phyloP scores from a whole-genome alignment of 1,140 invertebrate species.

The Acromyrmex heyeri region DNA sequence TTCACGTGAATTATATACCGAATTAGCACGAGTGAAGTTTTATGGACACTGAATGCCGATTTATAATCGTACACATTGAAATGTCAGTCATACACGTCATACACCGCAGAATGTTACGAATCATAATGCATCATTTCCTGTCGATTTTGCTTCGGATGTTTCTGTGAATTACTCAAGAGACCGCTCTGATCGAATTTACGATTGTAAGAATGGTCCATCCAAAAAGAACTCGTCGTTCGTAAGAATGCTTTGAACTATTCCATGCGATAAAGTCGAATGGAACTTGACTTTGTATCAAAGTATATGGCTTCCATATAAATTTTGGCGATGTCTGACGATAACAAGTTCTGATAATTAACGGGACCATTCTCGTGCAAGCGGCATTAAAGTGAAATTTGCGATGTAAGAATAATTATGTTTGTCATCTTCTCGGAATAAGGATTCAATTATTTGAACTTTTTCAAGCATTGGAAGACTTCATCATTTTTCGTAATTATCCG shows the following conservation, averaged over 20 bases:
- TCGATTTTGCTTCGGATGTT: slow-evolving; percentile 58
- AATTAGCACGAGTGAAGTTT: slow-evolving; percentile 61
- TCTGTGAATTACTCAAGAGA: slow-evolving; percentile 37
- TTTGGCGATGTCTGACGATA: not conserved
- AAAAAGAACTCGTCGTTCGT: not conserved
- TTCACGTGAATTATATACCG: slow-evolving; percentile 25
- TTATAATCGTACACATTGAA: slow-evolving; percentile 45
- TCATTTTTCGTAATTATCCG: slow-evolving; percentile 60
- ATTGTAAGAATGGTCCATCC: slow-evolving; percentile 28
- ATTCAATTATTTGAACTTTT: not conserved
- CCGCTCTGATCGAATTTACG: not conserved
- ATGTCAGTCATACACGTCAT: slow-evolving; percentile 28
- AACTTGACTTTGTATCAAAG: slow-evolving; percentile 20
- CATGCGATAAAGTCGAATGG: not conserved
- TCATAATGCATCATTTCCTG: slow-evolving; percentile 35
- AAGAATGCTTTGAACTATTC: not conserved
- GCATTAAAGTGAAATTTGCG: slow-evolving; percentile 17
- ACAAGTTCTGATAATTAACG: slow-evolving; percentile 46
- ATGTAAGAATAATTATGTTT: slow-evolving; percentile 18
- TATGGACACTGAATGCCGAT: slow-evolving; percentile 65
- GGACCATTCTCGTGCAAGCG: slow-evolving; percentile 27
- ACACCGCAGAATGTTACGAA: slow-evolving; percentile 50
- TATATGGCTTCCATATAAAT: slow-evolving; percentile 18
- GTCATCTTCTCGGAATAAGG: not conserved
- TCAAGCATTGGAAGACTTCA: not conserved